Conservation (phyloP, 2,888 invertebrate genomes). For the Acanthosoma haemorrhoidale region DNA sequence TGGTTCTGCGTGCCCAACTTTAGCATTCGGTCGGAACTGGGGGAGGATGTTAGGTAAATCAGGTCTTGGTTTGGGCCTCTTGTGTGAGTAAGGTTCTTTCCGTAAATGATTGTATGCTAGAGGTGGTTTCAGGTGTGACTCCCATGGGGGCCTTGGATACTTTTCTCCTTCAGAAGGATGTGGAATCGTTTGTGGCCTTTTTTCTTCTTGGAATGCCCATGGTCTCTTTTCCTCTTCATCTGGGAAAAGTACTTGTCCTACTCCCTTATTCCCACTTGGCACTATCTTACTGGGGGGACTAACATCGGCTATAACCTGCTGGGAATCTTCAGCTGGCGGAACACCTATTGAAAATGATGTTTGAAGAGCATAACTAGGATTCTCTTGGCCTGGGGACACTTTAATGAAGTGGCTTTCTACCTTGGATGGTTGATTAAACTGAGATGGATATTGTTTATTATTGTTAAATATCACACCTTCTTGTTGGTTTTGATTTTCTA, state of each 20-base stretch:
- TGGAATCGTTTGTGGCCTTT: neutral
- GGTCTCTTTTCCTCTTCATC: constrained; percentile 32
- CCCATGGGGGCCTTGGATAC: constrained; percentile 49
- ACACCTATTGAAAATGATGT: constrained; percentile 43
- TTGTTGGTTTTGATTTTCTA: constrained; percentile 3
- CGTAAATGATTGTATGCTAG: constrained; percentile 31
- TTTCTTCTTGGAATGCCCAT: constrained; percentile 15
- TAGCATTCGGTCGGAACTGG: constrained; percentile 63
- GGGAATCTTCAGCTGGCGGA: constrained; percentile 33
- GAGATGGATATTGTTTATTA: constrained; percentile 14
- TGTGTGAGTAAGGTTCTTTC: constrained; percentile 29
- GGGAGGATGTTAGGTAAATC: constrained; percentile 63
- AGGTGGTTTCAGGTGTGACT: constrained; percentile 44
- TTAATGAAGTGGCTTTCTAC: constrained; percentile 38
- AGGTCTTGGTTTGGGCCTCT: constrained; percentile 29
- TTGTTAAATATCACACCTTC: neutral
- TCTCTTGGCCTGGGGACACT: constrained; percentile 39
- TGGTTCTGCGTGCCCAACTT: constrained; percentile 41
- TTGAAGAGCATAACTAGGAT: constrained; percentile 42
- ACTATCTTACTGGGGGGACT: constrained; percentile 4
- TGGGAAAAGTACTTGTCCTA: constrained; percentile 42
- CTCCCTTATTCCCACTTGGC: constrained; percentile 34
- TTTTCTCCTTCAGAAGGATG: constrained; percentile 38
- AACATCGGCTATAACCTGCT: constrained; percentile 27
- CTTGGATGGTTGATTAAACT: constrained; percentile 33